Percentiles rank a stretch among this genome's conserved stretches.
phyloP scores from a whole-genome alignment of 2,888 invertebrate genomes.

The Mamestra brassicae region DNA sequence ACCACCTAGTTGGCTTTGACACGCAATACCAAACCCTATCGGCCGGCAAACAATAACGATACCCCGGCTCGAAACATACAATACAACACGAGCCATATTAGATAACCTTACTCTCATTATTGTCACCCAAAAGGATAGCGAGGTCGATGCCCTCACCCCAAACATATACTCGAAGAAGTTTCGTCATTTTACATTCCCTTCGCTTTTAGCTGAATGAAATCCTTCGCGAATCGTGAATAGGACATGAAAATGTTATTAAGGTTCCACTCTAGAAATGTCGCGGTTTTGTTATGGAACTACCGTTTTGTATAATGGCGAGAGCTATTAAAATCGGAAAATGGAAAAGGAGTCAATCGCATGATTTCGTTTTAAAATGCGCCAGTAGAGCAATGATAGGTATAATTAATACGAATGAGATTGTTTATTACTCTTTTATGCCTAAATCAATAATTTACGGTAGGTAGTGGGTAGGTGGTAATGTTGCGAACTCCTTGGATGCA shows the following conservation, averaged over 20 bases:
- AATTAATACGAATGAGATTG: no score
- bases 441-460: no score
- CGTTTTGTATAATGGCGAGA: neutral
- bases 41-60: neutral
- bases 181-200: slow-evolving; percentile 65
- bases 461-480: no score
- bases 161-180: slow-evolving; percentile 60
- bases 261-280: slow-evolving; percentile 41
- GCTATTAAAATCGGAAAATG: slow-evolving; percentile 1
- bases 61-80: slow-evolving; percentile 23
- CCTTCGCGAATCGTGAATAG: slow-evolving; percentile 61
- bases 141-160: slow-evolving; percentile 60
- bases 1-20: neutral
- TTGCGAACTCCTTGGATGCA: no score
- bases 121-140: slow-evolving; percentile 59
- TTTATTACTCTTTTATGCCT: no score
- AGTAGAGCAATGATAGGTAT: no score
- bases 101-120: slow-evolving; percentile 66
- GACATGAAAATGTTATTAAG: slow-evolving; percentile 69
- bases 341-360: neutral
- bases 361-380: neutral
- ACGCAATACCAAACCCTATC: neutral
- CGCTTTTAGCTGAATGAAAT: slow-evolving; percentile 74
- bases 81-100: slow-evolving; percentile 40
- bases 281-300: slow-evolving; percentile 36